A percentile compares a stretch with the other conserved stretches of the same genome.
Conservation (phyloP, 2,888 invertebrate genomes). For the Chironomus riparius region DNA sequence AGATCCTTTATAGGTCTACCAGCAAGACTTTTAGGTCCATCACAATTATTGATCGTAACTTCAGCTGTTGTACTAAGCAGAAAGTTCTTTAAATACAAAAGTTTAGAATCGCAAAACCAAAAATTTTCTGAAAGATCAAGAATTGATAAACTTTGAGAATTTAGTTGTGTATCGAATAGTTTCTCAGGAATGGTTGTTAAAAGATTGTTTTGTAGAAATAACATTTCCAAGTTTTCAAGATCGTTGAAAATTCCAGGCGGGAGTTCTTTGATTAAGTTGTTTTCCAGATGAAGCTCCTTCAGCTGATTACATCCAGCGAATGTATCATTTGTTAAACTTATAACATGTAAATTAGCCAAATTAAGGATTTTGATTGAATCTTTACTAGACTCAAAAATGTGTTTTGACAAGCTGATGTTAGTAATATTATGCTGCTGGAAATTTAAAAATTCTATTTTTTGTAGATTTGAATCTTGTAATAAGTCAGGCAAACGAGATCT, state of each 20-base stretch:
- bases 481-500: not conserved
- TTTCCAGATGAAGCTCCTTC: too few species aligned
- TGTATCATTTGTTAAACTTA: not conserved
- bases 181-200: not conserved
- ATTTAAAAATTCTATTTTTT: not conserved
- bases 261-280: not conserved
- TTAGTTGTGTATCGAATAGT: not conserved
- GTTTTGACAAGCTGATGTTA: too few species aligned
- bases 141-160: not conserved
- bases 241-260: not conserved
- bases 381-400: too few species aligned
- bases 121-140: not conserved
- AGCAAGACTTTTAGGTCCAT: not conserved
- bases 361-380: not conserved
- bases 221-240: not conserved
- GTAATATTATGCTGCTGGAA: not conserved
- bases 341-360: not conserved
- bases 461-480: not conserved
- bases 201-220: not conserved
- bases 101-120: slow-evolving; percentile 2
- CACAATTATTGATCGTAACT: not conserved
- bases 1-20: not conserved
- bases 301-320: not conserved
- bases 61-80: not conserved
- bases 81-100: not conserved